Evolutionary conservation across 2,888 invertebrate species (phyloP).

Genomic region (Heliconius charithonia): DNA sequence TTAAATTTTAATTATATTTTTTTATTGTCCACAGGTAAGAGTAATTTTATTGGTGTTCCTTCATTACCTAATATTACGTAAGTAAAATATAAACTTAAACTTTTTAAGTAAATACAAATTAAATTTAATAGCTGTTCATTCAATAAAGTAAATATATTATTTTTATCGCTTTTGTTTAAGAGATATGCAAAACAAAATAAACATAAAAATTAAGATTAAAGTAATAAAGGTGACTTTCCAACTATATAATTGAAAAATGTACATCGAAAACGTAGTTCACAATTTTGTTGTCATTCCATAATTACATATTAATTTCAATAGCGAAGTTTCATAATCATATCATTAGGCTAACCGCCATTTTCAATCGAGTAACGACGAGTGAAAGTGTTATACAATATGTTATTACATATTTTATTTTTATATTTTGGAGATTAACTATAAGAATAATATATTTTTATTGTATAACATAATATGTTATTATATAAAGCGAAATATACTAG

Average conservation of each 20-base stretch:
- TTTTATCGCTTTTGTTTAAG: not conserved
- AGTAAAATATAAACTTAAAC: not conserved
- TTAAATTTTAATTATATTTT: conserved; percentile 26
- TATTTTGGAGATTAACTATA: conserved; percentile 20
- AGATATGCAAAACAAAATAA: not conserved
- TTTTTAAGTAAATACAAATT: not conserved
- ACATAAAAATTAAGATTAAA: not conserved
- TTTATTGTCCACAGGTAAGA: conserved; percentile 54
- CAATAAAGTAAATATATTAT: not conserved
- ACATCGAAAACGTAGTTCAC: conserved; percentile 51
- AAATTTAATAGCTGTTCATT: not conserved
- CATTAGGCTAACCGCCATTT: conserved; percentile 48
- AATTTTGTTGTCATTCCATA: conserved; percentile 61
- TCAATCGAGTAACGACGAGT: conserved; percentile 43
- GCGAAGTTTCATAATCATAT: conserved; percentile 47
- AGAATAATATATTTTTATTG: conserved; percentile 7
- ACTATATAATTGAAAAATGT: conserved; percentile 43
- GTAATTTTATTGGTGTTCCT: not conserved
- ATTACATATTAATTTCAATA: conserved; percentile 50
- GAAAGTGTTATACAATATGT: conserved; percentile 47
- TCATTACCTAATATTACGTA: conserved; percentile 4
- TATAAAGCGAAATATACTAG: not conserved
- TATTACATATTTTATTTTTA: conserved; percentile 19
- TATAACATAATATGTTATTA: not conserved
- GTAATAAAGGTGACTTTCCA: conserved; percentile 33